Conservation (phyloP, 2,113 vertebrate species). For the Limanda limanda region DNA sequence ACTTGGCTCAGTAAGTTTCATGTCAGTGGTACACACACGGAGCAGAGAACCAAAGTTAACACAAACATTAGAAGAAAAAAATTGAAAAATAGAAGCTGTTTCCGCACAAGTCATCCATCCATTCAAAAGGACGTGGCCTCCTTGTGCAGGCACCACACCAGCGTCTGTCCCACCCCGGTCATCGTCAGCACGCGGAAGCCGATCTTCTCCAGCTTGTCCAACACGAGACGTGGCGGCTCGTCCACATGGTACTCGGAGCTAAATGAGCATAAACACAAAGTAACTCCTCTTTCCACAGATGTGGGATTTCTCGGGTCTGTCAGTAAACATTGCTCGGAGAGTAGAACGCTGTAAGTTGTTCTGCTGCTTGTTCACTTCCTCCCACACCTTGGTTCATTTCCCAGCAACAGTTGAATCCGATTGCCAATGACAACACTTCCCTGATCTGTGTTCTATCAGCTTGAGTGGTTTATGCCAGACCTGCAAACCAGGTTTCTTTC, state of each 20-base stretch:
- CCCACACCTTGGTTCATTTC: constrained; percentile 76
- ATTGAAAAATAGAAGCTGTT: neutral
- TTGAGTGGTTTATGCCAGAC: constrained; percentile 62
- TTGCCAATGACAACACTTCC: constrained; percentile 75
- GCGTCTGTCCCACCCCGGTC: constrained; percentile 96
- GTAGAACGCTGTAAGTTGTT: constrained; percentile 63
- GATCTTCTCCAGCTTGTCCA: constrained; percentile 93
- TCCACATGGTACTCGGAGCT: constrained; percentile 95
- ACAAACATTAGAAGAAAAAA: too few species aligned
- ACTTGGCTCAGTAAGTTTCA: constrained; percentile 1
- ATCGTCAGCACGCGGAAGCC: constrained; percentile 92
- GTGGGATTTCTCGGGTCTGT: constrained; percentile 50
- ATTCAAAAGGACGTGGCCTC: constrained; percentile 62
- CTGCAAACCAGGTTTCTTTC: constrained; percentile 52
- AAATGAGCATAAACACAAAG: constrained; percentile 65
- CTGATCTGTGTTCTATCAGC: constrained; percentile 71
- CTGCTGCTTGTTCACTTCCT: constrained; percentile 72
- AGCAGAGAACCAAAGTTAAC: neutral
- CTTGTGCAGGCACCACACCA: constrained; percentile 98
- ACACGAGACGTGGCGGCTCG: constrained; percentile 89
- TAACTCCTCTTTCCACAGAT: constrained; percentile 51
- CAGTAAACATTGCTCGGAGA: constrained; percentile 56
- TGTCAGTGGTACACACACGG: neutral
- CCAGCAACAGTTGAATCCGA: constrained; percentile 71
- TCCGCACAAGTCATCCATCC: neutral